These are phyloP conservation scores for Timandra comae DNA, from an alignment of 2,888 invertebrate species.

Conservation along the genomic window DNA sequence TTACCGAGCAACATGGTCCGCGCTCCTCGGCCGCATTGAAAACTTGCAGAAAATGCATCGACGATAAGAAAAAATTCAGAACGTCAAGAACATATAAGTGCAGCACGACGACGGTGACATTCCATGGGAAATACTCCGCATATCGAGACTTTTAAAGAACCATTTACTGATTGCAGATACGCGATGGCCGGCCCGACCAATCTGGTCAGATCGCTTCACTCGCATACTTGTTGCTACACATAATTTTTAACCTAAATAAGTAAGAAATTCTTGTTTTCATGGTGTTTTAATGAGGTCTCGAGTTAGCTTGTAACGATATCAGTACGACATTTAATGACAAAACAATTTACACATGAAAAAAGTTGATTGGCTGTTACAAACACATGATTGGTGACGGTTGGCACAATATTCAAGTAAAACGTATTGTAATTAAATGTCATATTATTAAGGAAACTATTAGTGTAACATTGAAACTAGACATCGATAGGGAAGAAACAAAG, in stretches of 20 bases:
- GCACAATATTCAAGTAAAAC: too few species aligned
- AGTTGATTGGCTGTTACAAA: too few species aligned
- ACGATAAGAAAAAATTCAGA: slow-evolving; percentile 75
- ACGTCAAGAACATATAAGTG: slow-evolving; percentile 68
- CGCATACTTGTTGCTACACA: slow-evolving; percentile 61
- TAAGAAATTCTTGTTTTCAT: slow-evolving; percentile 60
- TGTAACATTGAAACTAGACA: slow-evolving; percentile 39
- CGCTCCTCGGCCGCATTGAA: slow-evolving; percentile 57
- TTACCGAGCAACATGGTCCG: slow-evolving; percentile 28
- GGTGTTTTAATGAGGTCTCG: slow-evolving; percentile 47
- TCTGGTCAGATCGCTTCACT: slow-evolving; percentile 70
- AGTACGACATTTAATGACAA: too few species aligned
- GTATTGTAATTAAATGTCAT: too few species aligned
- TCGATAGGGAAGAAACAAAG: slow-evolving; percentile 51
- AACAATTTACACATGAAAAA: not conserved
- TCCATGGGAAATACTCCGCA: slow-evolving; percentile 67
- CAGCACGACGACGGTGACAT: slow-evolving; percentile 69
- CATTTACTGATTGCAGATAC: slow-evolving; percentile 76
- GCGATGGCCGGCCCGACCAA: slow-evolving; percentile 69
- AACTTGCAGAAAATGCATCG: slow-evolving; percentile 73
- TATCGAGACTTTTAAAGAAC: slow-evolving; percentile 71
- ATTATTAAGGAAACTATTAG: slow-evolving; percentile 21
- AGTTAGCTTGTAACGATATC: not conserved
- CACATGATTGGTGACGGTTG: too few species aligned
- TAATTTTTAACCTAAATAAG: slow-evolving; percentile 73